Percentiles rank a stretch among this genome's conserved stretches.
phyloP scores from a whole-genome alignment of 2,797 vertebrate genomes.

The Tamandua tetradactyla region DNA sequence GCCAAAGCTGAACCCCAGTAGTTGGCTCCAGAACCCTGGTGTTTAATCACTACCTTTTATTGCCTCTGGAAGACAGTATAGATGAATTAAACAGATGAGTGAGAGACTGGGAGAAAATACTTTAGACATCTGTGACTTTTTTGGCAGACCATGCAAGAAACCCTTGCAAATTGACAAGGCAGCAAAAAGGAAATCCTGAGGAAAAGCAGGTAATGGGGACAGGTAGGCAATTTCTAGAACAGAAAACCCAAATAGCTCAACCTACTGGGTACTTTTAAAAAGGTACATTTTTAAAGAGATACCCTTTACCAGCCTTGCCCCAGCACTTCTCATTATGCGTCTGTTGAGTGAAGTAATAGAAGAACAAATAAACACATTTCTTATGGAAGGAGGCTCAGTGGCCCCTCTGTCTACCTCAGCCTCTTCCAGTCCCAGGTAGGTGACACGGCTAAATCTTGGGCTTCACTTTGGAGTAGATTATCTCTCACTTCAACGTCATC shows the following conservation, averaged over 20 bases:
- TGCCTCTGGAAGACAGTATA: not conserved
- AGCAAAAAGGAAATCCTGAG: not conserved
- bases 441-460: not conserved
- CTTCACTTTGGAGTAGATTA: not conserved
- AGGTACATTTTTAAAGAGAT: not conserved
- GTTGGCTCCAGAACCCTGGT: not conserved
- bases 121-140: not conserved
- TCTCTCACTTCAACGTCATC: not conserved
- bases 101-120: no score
- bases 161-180: not conserved
- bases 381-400: rapidly evolving
- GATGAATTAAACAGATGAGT: not conserved
- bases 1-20: no score
- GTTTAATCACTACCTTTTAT: not conserved
- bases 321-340: no score
- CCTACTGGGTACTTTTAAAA: not conserved
- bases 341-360: not conserved
- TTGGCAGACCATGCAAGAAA: not conserved
- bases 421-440: not conserved
- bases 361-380: not conserved
- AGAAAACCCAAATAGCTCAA: not conserved
- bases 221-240: not conserved
- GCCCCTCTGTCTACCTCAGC: not conserved
- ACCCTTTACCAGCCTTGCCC: not conserved
- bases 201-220: not conserved